Evolutionary conservation across 2,888 invertebrate species (phyloP).

Genomic region (Diogma glabrata): DNA sequence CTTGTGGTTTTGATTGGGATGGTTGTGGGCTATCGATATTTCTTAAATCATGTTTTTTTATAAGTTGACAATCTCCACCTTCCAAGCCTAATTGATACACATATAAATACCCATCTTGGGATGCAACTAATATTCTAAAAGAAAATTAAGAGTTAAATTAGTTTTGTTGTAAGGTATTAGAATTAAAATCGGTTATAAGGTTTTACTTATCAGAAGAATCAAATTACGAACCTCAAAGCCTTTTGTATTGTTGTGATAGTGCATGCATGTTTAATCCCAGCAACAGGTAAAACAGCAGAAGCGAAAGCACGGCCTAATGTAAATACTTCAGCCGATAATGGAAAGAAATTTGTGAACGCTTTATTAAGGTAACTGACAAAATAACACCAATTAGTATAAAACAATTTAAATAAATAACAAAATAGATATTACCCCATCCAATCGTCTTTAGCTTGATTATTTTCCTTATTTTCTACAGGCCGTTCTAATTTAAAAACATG

Average conservation of each 20-base stretch:
- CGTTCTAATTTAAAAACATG: constrained; percentile 89
- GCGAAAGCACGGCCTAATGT: constrained; percentile 94
- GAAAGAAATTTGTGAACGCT: constrained; percentile 73
- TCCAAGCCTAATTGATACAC: constrained; percentile 77
- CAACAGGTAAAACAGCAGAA: constrained; percentile 79
- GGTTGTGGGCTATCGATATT: constrained; percentile 31
- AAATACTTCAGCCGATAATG: constrained; percentile 68
- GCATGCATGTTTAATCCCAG: constrained; percentile 77
- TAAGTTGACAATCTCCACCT: constrained; percentile 83
- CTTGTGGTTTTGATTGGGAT: constrained; percentile 16
- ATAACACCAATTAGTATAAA: constrained; percentile 31
- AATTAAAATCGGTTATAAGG: not conserved
- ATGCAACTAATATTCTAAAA: constrained; percentile 73
- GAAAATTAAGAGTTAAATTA: constrained; percentile 11
- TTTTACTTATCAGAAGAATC: too few relatives aligned
- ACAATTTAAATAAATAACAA: constrained; percentile 14
- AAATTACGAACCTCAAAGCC: constrained; percentile 27
- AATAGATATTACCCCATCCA: constrained; percentile 71
- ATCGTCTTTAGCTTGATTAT: constrained; percentile 43
- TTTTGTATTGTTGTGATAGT: constrained; percentile 59
- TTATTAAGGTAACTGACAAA: constrained; percentile 54
- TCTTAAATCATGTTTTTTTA: constrained; percentile 61
- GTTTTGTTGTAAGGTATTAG: not conserved
- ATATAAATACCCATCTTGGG: constrained; percentile 83
- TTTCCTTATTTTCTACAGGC: constrained; percentile 31